Evolutionary conservation across 2,888 invertebrate species (phyloP), one percentile per base, ranked within the genome.

Genomic region (Pyrrhia umbra): DNA sequence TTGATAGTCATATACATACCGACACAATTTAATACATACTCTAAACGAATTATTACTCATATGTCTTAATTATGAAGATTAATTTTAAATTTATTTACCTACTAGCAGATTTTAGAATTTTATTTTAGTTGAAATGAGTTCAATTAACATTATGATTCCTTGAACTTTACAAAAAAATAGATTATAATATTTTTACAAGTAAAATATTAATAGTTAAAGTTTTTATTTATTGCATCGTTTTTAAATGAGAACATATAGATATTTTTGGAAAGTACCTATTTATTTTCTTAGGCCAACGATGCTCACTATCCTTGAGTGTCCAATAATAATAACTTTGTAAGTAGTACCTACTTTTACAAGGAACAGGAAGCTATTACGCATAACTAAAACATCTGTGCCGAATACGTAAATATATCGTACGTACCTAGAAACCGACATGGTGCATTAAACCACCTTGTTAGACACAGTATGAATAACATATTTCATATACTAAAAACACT

Each of bases 321-420:
- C 4, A 18, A 39, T 10, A 45, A 13, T 37, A 34, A 15, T 1
- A n/a, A 21, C 18, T 34, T 27, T 42, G 47, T 42, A 49, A 49
- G 43, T 70, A 18, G 45, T 16, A 46, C 10, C 16, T 23, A 20
- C 40, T 25, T 47, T 23, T 27, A 64, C 56, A 57, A 47, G 10
- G 43, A 56, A 61, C 57, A 64, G 62, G 67, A 76, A 70, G 43
- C 47, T 25, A 64, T 40, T 46, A 40, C 16, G 39, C 40, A 52
- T 50, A 60, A 49, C 52, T 68, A 63, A 45, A 60, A 50, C 58
- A 61, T 78, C 34, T 59, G 61, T 55, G 60, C 57, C 56, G 64
- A 73, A 73, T 73, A 73, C 73, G 45, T 67, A 76, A 71, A 76
- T 72, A 75, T 47, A 63, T 63, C 18, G 18, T 27, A 43, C 9